Conservation (phyloP, 2,113 vertebrate species). For the Azemiops feae region DNA sequence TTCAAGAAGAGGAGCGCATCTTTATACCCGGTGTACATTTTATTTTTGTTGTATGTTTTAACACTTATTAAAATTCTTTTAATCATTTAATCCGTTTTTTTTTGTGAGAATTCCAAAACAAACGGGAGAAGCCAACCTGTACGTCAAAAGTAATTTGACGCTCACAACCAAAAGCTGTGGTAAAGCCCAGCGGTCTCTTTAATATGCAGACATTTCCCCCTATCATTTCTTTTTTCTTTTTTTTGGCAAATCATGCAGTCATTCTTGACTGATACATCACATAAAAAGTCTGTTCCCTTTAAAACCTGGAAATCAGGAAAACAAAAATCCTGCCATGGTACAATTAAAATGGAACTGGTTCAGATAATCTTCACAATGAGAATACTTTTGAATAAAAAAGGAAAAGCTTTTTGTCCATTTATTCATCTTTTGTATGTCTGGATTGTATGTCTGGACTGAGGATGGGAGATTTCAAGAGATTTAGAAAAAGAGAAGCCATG, state of each 20-base stretch:
- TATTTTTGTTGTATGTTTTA: constrained; percentile 70
- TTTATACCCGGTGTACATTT: constrained; percentile 69
- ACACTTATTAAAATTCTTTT: constrained; percentile 55
- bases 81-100: constrained; percentile 48
- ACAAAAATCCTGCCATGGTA: constrained; percentile 71
- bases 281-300: constrained; percentile 63
- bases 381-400: constrained; percentile 69
- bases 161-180: constrained; percentile 48
- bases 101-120: constrained; percentile 64
- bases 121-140: constrained; percentile 52
- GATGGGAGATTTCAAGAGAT: constrained; percentile 65
- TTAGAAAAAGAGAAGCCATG: constrained; percentile 47
- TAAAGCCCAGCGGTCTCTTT: constrained; percentile 61
- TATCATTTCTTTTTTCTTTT: constrained; percentile 44
- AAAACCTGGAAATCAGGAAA: constrained; percentile 60
- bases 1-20: constrained; percentile 74
- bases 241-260: constrained; percentile 73
- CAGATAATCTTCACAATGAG: constrained; percentile 69
- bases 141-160: constrained; percentile 60
- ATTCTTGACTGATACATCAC: constrained; percentile 67
- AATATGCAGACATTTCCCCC: constrained; percentile 72
- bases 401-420: constrained; percentile 66
- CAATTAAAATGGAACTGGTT: constrained; percentile 69
- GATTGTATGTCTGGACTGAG: constrained; percentile 47
- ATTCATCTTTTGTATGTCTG: constrained; percentile 60